Conservation (phyloP, 2,797 vertebrate genomes). For the Schizopygopsis pylzovi region DNA sequence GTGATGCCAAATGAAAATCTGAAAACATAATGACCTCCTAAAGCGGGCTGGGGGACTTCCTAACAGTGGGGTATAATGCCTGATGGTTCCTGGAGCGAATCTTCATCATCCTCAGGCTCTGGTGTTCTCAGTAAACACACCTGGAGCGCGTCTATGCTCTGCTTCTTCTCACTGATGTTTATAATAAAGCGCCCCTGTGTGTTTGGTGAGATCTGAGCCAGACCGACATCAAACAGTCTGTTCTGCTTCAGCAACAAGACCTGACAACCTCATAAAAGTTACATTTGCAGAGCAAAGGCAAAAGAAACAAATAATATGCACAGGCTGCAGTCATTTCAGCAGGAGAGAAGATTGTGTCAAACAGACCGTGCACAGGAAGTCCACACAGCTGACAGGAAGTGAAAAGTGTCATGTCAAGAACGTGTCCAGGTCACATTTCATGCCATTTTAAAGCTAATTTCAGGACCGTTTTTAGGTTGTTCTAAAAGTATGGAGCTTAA, state of each 20-base stretch:
- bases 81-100: background rate
- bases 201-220: slow-evolving; percentile 23
- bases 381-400: background rate
- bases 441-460: background rate
- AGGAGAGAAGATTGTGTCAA: slow-evolving; percentile 22
- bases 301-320: slow-evolving; percentile 42
- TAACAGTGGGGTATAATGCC: background rate
- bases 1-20: background rate
- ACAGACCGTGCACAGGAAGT: background rate
- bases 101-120: background rate
- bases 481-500: background rate
- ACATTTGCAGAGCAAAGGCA: slow-evolving; percentile 34
- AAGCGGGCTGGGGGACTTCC: too few relatives aligned
- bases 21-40: background rate
- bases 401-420: background rate
- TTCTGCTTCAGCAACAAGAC: slow-evolving; percentile 25
- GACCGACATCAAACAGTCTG: slow-evolving; percentile 38
- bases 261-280: slow-evolving; percentile 41
- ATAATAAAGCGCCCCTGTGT: slow-evolving; percentile 17
- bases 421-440: background rate
- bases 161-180: slow-evolving; percentile 18
- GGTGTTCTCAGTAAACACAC: slow-evolving; percentile 15
- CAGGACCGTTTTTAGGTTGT: background rate
- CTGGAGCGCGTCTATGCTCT: background rate
- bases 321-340: slow-evolving; percentile 20